These are phyloP conservation scores for Drymonia ruficornis DNA, from an alignment of 2,888 invertebrate genomes.

Conservation along the genomic window DNA sequence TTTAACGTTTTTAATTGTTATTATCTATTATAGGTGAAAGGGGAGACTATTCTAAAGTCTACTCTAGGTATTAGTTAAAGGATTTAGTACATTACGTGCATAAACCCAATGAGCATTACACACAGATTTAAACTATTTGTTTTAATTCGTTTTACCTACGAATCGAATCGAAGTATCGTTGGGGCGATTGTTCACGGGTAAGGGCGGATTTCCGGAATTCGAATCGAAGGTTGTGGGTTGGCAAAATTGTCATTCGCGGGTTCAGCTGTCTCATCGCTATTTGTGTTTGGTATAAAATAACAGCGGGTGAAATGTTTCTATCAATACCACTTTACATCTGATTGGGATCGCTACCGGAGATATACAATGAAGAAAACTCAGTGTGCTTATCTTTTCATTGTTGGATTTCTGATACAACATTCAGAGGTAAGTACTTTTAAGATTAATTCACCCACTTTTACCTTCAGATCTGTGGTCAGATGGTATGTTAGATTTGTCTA, in stretches of 20 bases:
- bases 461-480: too few relatives aligned
- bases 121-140: background rate
- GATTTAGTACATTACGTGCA: too few relatives aligned
- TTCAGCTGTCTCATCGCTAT: conserved; percentile 34
- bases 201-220: conserved; percentile 27
- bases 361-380: background rate
- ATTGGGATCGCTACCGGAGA: background rate
- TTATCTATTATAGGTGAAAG: too few relatives aligned
- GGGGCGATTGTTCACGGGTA: conserved; percentile 23
- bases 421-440: conserved; percentile 30
- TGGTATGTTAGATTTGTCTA: too few relatives aligned
- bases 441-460: conserved; percentile 4
- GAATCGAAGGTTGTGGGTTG: conserved; percentile 33
- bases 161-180: conserved; percentile 16
- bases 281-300: conserved; percentile 30
- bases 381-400: conserved; percentile 15
- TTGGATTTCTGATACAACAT: conserved; percentile 25
- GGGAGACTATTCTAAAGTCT: too few relatives aligned
- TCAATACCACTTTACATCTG: conserved; percentile 11
- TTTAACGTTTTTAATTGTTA: too few relatives aligned
- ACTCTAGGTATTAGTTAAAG: too few relatives aligned
- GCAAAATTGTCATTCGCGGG: conserved; percentile 15
- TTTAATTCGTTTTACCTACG: conserved; percentile 19
- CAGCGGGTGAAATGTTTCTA: background rate
- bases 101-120: background rate